phyloP scores from a whole-genome alignment of 1,140 invertebrate genomes.

The Drosophila melanogaster region DNA sequence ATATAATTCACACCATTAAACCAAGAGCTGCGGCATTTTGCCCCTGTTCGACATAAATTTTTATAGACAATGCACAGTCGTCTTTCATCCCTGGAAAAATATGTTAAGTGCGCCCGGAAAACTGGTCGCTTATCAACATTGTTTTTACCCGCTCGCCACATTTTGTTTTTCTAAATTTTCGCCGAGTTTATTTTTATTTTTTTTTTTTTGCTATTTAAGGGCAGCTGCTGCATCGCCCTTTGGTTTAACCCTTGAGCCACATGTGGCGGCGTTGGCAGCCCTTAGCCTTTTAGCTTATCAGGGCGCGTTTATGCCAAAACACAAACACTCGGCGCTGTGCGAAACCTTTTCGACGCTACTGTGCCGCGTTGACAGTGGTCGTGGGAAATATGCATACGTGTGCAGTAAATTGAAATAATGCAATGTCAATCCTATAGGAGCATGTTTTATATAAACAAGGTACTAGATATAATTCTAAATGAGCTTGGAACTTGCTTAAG shows the following conservation, averaged over 20 bases:
- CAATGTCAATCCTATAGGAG: no score
- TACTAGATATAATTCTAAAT: no score
- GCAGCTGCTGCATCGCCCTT: conserved; percentile 15
- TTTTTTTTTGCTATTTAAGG: conserved; percentile 11
- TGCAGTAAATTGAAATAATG: not conserved
- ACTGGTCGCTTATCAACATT: conserved; percentile 69
- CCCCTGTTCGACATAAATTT: conserved; percentile 75
- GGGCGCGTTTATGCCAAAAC: conserved; percentile 66
- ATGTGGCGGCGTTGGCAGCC: conserved; percentile 41
- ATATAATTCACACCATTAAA: conserved; percentile 83
- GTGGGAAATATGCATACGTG: not conserved
- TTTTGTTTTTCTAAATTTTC: conserved; percentile 23
- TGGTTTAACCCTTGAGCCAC: conserved; percentile 49
- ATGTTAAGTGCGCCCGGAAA: conserved; percentile 65
- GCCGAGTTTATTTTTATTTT: conserved; percentile 53
- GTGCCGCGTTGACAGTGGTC: conserved; percentile 9
- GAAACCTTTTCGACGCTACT: conserved; percentile 30
- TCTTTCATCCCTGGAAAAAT: conserved; percentile 46
- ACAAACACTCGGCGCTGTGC: conserved; percentile 32
- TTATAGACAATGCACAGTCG: conserved; percentile 66
- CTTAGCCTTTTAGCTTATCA: conserved; percentile 73
- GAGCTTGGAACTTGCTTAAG: no score
- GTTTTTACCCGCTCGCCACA: conserved; percentile 54
- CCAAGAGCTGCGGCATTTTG: conserved; percentile 74
- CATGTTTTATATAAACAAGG: no score